Evolutionary conservation across 2,113 vertebrate genomes (phyloP), one percentile per base, ranked within the genome.

Genomic region (Lepidothrix coronata): DNA sequence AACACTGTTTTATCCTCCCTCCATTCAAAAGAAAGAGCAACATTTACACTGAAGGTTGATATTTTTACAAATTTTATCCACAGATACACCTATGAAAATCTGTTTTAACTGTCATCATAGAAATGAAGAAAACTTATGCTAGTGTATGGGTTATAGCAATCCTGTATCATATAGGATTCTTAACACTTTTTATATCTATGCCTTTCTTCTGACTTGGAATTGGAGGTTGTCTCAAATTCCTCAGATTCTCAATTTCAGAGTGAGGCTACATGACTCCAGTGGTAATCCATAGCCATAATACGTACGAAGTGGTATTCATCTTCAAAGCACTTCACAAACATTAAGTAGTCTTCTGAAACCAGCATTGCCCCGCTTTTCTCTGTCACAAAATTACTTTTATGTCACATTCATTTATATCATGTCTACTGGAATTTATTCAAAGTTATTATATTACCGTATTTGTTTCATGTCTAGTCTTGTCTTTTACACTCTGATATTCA

Each of bases 221-320:
- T 5, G 13, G 17, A 66, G 16, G 5, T 82, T 84, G 46, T 75
- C 55, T 83, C 18, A 54, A 48, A 79, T 61, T 79, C 13, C 21
- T 93, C 59, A 73, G 43, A 33, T 48, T 88, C 51, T 88, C 12
- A 35, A 3, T 88, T 94, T 91, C 58, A n/a, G 35, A 35, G 31
- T n/a, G 25, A n/a, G 21, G 41, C 61, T 65, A 8, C 8, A 5
- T 41, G 63, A 44, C 35, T 92, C 44, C 41, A 65, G 14, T 78
- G 57, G 61, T 77, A 70, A 77, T 88, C 65, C 65, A 71, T 23
- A 91, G 74, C 46, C 43, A 23, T 91, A 72, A 78, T 59, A 59
- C 0, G 0, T 58, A 43, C 0, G 1, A n/a, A 57, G 65, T 55
- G 52, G 5, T 41, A 73, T 78, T 92, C 10, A 24, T 87, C 37